Evolutionary conservation across 1,140 invertebrate species (phyloP).

Genomic region (Arion vulgaris): DNA sequence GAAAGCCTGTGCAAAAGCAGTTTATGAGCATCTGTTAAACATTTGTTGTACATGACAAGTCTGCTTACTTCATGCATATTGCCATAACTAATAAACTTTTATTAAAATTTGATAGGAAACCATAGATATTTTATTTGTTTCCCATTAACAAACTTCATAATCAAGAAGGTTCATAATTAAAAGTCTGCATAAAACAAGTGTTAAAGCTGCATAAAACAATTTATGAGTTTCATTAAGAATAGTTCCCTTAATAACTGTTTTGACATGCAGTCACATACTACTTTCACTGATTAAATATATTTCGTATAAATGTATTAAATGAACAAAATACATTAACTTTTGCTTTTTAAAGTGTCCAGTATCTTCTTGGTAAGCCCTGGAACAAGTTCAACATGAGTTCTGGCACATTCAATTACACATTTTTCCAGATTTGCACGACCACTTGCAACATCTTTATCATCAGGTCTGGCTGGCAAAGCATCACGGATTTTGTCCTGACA

Average conservation of each 20-base stretch:
- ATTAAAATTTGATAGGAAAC: too few relatives aligned
- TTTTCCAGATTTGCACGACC: constrained; percentile 86
- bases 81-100: too few relatives aligned
- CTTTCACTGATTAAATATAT: background rate
- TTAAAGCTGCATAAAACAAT: too few relatives aligned
- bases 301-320: background rate
- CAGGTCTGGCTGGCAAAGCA: constrained; percentile 81
- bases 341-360: constrained; percentile 72
- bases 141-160: too few relatives aligned
- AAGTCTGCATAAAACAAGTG: too few relatives aligned
- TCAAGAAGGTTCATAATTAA: too few relatives aligned
- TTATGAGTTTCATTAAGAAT: too few relatives aligned
- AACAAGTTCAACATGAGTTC: constrained; percentile 84
- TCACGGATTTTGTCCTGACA: constrained; percentile 89
- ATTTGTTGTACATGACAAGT: background rate
- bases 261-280: background rate
- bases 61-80: background rate
- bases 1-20: too few relatives aligned
- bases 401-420: constrained; percentile 89
- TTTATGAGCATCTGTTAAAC: background rate
- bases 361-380: constrained; percentile 85
- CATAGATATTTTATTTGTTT: too few relatives aligned
- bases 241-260: too few relatives aligned
- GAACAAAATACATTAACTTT: constrained; percentile 33
- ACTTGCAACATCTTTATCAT: constrained; percentile 79